These are phyloP conservation scores for Aleadryas rufinucha DNA, from an alignment of 2,113 vertebrate species.

Conservation along the genomic window DNA sequence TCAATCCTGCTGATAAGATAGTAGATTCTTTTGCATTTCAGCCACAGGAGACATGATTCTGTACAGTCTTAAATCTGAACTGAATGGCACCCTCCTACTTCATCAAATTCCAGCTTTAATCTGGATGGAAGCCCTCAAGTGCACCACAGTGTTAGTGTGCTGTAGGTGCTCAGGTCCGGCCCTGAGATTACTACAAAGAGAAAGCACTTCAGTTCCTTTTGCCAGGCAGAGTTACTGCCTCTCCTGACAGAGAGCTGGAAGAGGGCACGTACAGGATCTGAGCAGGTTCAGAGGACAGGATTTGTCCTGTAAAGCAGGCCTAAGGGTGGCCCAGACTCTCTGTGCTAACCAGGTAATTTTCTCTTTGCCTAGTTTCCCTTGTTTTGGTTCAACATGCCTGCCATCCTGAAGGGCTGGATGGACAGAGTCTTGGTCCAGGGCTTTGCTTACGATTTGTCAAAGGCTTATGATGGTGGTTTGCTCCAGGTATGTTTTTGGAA, in stretches of 20 bases:
- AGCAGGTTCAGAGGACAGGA: neutral
- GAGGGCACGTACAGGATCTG: neutral
- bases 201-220: neutral
- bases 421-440: constrained; percentile 76
- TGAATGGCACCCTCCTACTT: neutral
- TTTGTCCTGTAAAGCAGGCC: neutral
- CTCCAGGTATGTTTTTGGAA: constrained; percentile 62
- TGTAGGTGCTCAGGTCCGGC: neutral
- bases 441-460: constrained; percentile 67
- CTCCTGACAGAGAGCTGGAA: neutral
- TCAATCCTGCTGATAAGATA: neutral
- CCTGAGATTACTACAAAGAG: neutral
- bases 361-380: constrained; percentile 71
- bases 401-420: constrained; percentile 79
- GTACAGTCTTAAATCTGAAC: neutral
- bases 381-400: constrained; percentile 77
- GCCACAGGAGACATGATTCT: neutral
- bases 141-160: neutral
- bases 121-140: neutral
- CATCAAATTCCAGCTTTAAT: neutral
- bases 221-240: neutral
- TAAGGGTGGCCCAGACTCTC: neutral
- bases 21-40: neutral
- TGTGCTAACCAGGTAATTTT: neutral
- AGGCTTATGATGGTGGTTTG: constrained; percentile 51